Conservation (phyloP, 1,140 invertebrate genomes). For the Pararge aegeria region DNA sequence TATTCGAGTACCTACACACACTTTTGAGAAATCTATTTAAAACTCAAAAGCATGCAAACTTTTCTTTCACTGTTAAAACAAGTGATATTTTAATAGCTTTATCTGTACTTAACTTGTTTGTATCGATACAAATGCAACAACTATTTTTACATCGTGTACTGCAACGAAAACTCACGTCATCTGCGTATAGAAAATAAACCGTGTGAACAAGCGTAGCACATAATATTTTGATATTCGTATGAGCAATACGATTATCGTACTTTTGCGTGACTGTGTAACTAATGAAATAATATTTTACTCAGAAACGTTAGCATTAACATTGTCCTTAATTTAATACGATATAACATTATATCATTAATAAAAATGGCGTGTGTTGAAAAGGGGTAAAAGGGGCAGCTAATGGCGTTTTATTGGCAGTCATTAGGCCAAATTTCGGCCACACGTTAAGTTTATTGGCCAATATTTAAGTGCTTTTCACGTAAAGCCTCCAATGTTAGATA, state of each 20-base stretch:
- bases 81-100: no score
- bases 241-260: constrained; percentile 4
- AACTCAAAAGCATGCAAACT: no score
- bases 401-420: constrained; percentile 34
- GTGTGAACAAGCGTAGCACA: not conserved
- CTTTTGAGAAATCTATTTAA: no score
- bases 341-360: constrained; percentile 36
- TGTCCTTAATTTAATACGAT: constrained; percentile 17
- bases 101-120: no score
- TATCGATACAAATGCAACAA: no score
- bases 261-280: constrained; percentile 24
- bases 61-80: no score
- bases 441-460: constrained; percentile 22
- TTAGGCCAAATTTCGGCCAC: constrained; percentile 39
- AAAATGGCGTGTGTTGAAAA: constrained; percentile 23
- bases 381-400: constrained; percentile 6
- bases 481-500: constrained; percentile 14
- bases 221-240: not conserved
- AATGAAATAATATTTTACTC: constrained; percentile 12
- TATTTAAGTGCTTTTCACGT: constrained; percentile 18
- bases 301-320: constrained; percentile 10
- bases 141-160: no score
- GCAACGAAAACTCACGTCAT: no score
- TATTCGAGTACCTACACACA: no score
- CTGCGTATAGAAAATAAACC: no score